phyloP scores from a whole-genome alignment of 1,140 invertebrate species.

The Drosophila serrata region DNA sequence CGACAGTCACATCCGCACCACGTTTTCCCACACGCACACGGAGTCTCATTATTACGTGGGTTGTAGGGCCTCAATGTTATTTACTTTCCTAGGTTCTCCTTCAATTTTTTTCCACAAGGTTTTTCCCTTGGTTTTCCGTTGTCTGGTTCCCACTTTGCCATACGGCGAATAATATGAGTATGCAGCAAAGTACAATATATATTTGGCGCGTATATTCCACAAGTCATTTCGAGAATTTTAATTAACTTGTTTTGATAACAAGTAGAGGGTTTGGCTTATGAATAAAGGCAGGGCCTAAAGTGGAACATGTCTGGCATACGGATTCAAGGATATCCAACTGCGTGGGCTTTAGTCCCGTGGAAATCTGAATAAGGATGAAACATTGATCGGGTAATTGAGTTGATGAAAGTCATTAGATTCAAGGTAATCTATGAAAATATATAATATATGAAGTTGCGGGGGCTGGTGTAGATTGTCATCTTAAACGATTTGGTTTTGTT shows the following conservation, averaged over 20 bases:
- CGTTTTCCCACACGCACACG: constrained; percentile 51
- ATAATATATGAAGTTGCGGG: not conserved
- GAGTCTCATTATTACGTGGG: constrained; percentile 64
- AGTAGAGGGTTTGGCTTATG: constrained; percentile 25
- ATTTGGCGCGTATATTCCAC: constrained; percentile 39
- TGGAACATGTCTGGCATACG: constrained; percentile 38
- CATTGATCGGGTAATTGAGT: constrained; percentile 10
- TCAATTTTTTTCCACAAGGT: constrained; percentile 17
- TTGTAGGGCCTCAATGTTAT: constrained; percentile 54
- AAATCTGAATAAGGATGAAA: constrained; percentile 3
- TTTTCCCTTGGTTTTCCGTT: constrained; percentile 5
- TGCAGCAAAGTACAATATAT: constrained; percentile 45
- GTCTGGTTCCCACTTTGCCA: constrained; percentile 25
- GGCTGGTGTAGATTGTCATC: not conserved
- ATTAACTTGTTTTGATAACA: constrained; percentile 74
- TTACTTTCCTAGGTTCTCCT: constrained; percentile 58
- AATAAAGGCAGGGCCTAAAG: constrained; percentile 5
- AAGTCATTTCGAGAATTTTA: constrained; percentile 75
- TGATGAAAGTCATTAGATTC: not conserved
- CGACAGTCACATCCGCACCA: constrained; percentile 72
- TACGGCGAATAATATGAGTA: constrained; percentile 67
- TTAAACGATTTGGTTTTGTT: not conserved
- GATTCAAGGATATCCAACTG: not conserved
- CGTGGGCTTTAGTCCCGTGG: not conserved
- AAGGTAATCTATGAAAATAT: constrained; percentile 6